Conservation (phyloP, 2,888 invertebrate genomes). For the Oscheius sp. region DNA sequence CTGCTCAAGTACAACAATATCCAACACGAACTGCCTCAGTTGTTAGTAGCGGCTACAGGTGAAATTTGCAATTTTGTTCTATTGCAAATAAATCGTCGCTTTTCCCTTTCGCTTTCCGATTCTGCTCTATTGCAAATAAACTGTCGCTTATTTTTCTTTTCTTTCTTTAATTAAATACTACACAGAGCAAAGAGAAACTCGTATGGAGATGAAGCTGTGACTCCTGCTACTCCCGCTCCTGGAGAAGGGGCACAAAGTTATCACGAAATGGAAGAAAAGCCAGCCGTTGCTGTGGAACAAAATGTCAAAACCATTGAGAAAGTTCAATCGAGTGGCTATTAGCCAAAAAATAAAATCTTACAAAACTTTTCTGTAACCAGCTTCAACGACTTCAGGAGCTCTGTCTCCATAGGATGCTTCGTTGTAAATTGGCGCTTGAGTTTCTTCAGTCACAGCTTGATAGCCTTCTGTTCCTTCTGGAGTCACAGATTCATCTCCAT, state of each 20-base stretch:
- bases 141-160: not conserved
- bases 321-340: too few species aligned
- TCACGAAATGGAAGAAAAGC: too few species aligned
- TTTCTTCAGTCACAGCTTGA: not conserved
- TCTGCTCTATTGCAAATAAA: not conserved
- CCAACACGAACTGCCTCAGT: not conserved
- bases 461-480: not conserved
- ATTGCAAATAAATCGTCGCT: not conserved
- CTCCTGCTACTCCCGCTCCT: too few species aligned
- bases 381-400: too few species aligned
- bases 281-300: too few species aligned
- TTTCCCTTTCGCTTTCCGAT: not conserved
- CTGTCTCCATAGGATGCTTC: too few species aligned
- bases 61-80: not conserved
- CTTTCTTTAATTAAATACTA: too few species aligned
- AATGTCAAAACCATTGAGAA: too few species aligned
- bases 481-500: slow-evolving; percentile 5
- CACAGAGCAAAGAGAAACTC: not conserved
- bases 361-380: too few species aligned
- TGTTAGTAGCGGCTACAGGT: not conserved
- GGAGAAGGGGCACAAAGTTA: not conserved
- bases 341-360: too few species aligned
- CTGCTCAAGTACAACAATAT: not conserved
- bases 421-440: too few species aligned
- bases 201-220: slow-evolving; percentile 18